Base-by-base conservation (phyloP, 2,888 invertebrate genomes). In the Philaethria dido region DNA sequence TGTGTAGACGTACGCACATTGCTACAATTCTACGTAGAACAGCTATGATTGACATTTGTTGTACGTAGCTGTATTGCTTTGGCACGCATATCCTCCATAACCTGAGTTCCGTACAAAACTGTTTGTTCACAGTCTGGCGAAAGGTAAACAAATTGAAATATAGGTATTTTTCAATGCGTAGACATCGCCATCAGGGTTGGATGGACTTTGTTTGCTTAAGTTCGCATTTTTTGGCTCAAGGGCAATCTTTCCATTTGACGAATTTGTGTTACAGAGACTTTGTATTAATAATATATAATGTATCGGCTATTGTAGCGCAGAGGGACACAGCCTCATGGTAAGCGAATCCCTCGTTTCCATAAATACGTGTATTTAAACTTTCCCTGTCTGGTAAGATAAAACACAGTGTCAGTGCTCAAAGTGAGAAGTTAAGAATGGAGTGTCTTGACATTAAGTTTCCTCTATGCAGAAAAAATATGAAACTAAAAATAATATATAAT, bases 31-130 rank as follows among this genome's bases (percentile, higher is more conserved):
- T 57, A 57, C 42, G 16, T 22, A 42, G 42, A 57, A 57, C n/a
- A n/a, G 2, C 22, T 20, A 65, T 74, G 77, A 78, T 76, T 75
- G 78, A 74, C 76, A 74, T 77, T 77, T 76, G 77, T 78, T 77
- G 75, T 74, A 74, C 70, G 71, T 69, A 62, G 54, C 65, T 73
- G 71, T 72, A 72, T 22, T 18, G 25, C 45, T 25, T 45, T 54
- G 55, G 54, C 54, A 47, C 44, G 45, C 50, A 18, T 9, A 39
- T 47, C 6, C 44, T 57, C 47, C 45, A 14, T 33, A 48, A 48
- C 16, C 39, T 16, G 45, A 64, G 62, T 64, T 64, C 47, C 61
- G 64, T 68, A 48, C 65, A 64, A 8, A 65, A 50, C 44, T 69
- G 68, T 69, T 69, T 69, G 65, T 45, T 62, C 57, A 57, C 42